phyloP scores from a whole-genome alignment of 2,888 invertebrate species.

The Coremacera marginata region DNA sequence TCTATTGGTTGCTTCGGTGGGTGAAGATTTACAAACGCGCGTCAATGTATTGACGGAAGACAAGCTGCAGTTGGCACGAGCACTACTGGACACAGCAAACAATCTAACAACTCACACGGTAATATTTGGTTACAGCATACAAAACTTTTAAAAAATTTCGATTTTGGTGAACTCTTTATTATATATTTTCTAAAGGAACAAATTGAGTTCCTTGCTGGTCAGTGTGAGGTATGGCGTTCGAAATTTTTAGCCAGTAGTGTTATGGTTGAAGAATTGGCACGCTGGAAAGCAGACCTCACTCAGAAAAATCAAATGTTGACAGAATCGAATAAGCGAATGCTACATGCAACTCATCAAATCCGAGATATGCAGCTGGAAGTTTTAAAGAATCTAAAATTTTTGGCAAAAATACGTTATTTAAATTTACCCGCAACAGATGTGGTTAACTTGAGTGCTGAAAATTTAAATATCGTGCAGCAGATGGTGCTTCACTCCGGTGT shows the following conservation, averaged over 20 bases:
- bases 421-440: conserved; percentile 67
- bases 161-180: too few relatives aligned
- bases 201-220: conserved; percentile 92
- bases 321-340: conserved; percentile 64
- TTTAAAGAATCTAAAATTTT: conserved; percentile 66
- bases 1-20: conserved; percentile 92
- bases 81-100: conserved; percentile 86
- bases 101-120: conserved; percentile 87
- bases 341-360: conserved; percentile 66
- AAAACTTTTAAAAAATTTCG: background rate
- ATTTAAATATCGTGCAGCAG: conserved; percentile 67
- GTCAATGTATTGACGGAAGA: conserved; percentile 94
- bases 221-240: conserved; percentile 96
- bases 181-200: too few relatives aligned
- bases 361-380: conserved; percentile 68
- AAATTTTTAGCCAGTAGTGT: conserved; percentile 96
- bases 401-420: conserved; percentile 65
- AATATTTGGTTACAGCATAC: conserved; percentile 33
- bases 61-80: conserved; percentile 87
- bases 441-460: conserved; percentile 65
- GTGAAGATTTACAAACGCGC: conserved; percentile 90
- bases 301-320: conserved; percentile 70
- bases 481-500: conserved; percentile 68
- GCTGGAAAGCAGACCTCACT: conserved; percentile 84
- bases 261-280: conserved; percentile 92